phyloP scores from a whole-genome alignment of 2,797 vertebrate species.

The Graptemys geographica region DNA sequence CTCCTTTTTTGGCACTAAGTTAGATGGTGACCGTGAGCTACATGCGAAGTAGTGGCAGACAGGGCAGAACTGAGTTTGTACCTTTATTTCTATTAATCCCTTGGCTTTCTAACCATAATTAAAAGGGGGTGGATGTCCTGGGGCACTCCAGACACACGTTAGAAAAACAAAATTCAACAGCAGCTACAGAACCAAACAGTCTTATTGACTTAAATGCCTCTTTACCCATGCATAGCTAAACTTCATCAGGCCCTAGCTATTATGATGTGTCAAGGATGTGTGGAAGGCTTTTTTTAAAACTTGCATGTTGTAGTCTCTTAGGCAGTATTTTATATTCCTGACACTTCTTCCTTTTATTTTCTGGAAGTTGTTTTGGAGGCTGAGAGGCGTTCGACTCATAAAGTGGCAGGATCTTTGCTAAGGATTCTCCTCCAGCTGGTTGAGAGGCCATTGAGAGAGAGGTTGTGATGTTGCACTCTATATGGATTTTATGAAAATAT shows the following conservation, averaged over 20 bases:
- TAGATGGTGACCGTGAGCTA: not conserved
- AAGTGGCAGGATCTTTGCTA: not conserved
- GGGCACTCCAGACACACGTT: not conserved
- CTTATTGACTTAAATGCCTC: not conserved
- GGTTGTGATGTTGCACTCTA: too few species aligned
- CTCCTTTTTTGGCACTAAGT: not conserved
- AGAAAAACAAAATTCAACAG: not conserved
- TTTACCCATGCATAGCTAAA: not conserved
- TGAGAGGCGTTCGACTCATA: not conserved
- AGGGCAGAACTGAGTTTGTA: not conserved
- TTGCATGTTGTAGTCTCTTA: not conserved
- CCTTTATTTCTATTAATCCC: not conserved
- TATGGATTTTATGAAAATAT: too few species aligned
- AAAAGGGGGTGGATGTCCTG: not conserved
- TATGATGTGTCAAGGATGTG: not conserved
- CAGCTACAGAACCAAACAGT: not conserved
- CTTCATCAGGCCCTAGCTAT: not conserved
- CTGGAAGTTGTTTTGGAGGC: not conserved
- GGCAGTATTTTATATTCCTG: not conserved
- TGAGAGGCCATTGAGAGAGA: not conserved
- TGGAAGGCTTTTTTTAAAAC: not conserved
- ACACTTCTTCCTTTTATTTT: not conserved
- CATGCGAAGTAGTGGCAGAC: not conserved
- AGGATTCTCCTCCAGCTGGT: not conserved
- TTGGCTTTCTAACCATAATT: not conserved